Evolutionary conservation across 2,888 invertebrate genomes (phyloP).

Genomic region (Microdon myrmicae): DNA sequence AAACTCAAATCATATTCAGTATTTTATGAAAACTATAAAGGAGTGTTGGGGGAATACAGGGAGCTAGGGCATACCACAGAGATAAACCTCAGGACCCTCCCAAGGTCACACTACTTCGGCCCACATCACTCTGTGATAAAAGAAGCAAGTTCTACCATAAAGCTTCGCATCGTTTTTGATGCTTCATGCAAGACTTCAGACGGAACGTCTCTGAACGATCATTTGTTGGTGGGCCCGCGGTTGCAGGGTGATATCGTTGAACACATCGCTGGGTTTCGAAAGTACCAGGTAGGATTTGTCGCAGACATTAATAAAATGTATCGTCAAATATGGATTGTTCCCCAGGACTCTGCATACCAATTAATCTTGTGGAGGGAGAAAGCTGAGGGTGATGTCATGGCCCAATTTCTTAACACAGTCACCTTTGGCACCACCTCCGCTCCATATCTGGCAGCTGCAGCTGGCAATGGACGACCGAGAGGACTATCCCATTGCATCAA

Average conservation of each 20-base stretch:
- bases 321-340: slow-evolving; percentile 30
- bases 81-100: background rate
- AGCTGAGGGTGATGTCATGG: slow-evolving; percentile 1
- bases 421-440: slow-evolving; percentile 28
- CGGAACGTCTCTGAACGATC: slow-evolving; percentile 40
- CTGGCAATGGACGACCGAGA: too few relatives aligned
- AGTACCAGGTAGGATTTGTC: slow-evolving; percentile 18
- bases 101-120: slow-evolving; percentile 16
- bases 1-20: background rate
- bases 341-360: slow-evolving; percentile 29
- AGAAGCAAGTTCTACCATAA: slow-evolving; percentile 29
- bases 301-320: slow-evolving; percentile 51
- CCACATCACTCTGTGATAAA: slow-evolving; percentile 32
- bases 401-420: slow-evolving; percentile 11
- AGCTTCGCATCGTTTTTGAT: slow-evolving; percentile 39
- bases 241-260: slow-evolving; percentile 36
- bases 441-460: slow-evolving; percentile 35
- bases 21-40: background rate
- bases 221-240: slow-evolving; percentile 25
- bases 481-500: too few relatives aligned
- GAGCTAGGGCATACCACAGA: slow-evolving; percentile 9
- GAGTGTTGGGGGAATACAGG: background rate
- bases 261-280: slow-evolving; percentile 30
- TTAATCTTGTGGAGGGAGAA: slow-evolving; percentile 28
- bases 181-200: slow-evolving; percentile 22